These are phyloP conservation scores for Ochropleura plecta DNA, from an alignment of 2,888 invertebrate genomes.

Conservation along the genomic window DNA sequence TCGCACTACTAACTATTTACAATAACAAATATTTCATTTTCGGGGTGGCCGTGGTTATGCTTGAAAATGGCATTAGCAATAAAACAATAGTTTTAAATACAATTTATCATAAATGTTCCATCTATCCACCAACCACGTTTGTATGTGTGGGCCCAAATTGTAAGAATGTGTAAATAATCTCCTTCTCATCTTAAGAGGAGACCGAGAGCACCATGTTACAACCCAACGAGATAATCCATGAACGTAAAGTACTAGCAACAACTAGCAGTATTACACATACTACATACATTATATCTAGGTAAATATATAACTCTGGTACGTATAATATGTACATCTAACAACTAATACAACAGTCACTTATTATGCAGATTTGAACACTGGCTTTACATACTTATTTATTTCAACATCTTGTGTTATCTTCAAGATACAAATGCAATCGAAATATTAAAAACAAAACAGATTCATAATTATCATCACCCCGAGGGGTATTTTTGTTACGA, in stretches of 20 bases:
- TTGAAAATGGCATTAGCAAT: background rate
- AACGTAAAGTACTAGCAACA: background rate
- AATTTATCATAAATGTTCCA: background rate
- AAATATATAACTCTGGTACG: conserved; percentile 29
- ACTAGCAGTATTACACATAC: conserved; percentile 9
- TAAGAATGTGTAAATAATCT: background rate
- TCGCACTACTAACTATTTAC: background rate
- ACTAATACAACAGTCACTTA: conserved; percentile 19
- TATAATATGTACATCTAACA: conserved; percentile 24
- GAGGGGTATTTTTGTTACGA: background rate
- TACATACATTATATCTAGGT: conserved; percentile 12
- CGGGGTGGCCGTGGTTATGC: background rate
- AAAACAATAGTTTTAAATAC: background rate
- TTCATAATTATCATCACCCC: background rate
- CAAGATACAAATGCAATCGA: conserved; percentile 17
- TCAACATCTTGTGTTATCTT: background rate
- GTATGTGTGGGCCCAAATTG: background rate
- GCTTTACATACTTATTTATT: conserved; percentile 6
- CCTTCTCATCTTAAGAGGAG: background rate
- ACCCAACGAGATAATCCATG: background rate
- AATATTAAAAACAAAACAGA: conserved; percentile 1
- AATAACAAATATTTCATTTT: background rate
- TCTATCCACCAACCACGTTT: background rate
- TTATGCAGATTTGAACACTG: conserved; percentile 35
- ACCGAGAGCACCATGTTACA: background rate